These are phyloP conservation scores for Psylliodes chrysocephalus DNA, from an alignment of 2,888 invertebrate genomes.

Conservation along the genomic window DNA sequence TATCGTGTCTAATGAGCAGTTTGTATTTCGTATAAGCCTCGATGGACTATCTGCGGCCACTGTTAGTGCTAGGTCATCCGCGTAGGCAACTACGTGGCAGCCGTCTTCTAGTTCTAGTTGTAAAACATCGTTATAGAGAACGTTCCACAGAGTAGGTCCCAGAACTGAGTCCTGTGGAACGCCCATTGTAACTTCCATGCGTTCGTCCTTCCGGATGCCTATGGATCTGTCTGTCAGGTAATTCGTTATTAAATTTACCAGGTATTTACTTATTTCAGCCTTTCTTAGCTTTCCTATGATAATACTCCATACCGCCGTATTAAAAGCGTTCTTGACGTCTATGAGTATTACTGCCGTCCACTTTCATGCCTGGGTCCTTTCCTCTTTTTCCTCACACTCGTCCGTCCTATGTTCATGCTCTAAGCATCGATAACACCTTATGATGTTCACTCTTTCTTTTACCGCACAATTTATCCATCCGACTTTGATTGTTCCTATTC, in stretches of 20 bases:
- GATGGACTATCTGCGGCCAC: no score
- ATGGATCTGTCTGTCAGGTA: neutral
- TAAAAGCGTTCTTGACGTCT: neutral
- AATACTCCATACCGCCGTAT: neutral
- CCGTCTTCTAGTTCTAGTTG: neutral
- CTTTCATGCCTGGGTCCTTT: no score
- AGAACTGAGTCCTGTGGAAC: conserved; percentile 14
- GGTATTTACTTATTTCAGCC: neutral
- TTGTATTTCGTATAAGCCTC: no score
- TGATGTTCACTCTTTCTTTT: no score
- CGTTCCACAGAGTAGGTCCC: conserved; percentile 5
- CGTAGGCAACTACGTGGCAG: no score
- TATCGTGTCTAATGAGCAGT: no score
- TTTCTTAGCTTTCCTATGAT: neutral
- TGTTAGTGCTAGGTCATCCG: no score
- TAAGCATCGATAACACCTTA: no score
- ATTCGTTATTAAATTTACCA: neutral
- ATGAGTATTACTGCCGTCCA: neutral
- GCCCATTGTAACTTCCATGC: conserved; percentile 15
- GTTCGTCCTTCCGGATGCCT: neutral
- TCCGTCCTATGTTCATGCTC: no score
- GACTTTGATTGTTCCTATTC: no score
- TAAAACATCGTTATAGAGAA: neutral
- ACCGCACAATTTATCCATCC: no score
- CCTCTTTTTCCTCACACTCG: no score